Evolutionary conservation across 2,113 vertebrate species (phyloP).

Genomic region (Oophaga pumilio): DNA sequence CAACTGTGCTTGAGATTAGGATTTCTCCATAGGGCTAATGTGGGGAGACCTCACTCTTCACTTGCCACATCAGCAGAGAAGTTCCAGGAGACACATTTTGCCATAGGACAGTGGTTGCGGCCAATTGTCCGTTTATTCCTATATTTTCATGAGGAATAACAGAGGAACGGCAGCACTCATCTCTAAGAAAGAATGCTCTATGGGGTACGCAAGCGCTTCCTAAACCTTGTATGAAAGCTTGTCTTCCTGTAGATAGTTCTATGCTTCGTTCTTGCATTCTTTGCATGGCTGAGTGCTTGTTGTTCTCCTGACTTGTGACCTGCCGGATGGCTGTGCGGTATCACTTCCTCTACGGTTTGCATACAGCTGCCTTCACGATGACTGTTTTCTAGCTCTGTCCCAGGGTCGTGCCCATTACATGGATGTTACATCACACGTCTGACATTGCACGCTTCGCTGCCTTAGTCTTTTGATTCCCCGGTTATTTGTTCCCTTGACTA

Average conservation of each 20-base stretch:
- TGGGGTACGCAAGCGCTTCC: neutral
- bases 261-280: neutral
- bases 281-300: neutral
- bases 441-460: neutral
- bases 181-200: neutral
- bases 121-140: neutral
- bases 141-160: neutral
- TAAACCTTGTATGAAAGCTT: neutral
- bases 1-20: too few species aligned
- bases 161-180: neutral
- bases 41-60: too few species aligned
- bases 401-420: neutral
- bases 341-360: conserved; percentile 52
- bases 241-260: neutral
- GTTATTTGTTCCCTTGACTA: too few species aligned
- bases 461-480: too few species aligned
- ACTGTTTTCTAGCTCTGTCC: neutral
- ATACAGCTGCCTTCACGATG: conserved; percentile 42
- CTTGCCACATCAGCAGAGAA: too few species aligned
- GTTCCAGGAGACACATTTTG: too few species aligned
- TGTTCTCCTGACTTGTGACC: neutral
- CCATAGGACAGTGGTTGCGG: neutral
- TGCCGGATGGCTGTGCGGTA: neutral
- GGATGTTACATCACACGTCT: neutral
- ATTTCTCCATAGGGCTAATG: too few species aligned